Evolutionary conservation across 2,113 vertebrate genomes (phyloP), one percentile per base, ranked within the genome.

Genomic region (Cygnus buccinator): DNA sequence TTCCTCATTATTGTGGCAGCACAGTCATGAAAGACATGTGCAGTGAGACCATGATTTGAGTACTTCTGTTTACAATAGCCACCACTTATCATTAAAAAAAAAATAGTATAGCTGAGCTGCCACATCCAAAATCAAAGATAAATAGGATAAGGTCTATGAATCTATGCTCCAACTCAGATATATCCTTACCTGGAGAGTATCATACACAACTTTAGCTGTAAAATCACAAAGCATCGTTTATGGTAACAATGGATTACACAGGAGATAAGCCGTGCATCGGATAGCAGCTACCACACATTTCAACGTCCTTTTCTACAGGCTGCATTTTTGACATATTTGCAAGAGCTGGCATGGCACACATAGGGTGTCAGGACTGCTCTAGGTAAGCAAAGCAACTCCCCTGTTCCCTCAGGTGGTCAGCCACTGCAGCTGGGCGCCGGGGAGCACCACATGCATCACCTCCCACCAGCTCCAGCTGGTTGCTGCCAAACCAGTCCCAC

Each of bases 61-160:
- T 75, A 73, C 95, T 96, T 97, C 95, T 97, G 95, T 97, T 97
- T 97, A 95, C 96, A 96, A 81, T 82, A 91, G 96, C 91, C 95
- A 93, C 96, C 77, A 97, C 96, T 97, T 95, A 96, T 97, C 95
- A 93, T 89, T 90, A 52, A 55, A 79, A 81, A 57, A 55, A 57
- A 55, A 73, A 81, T 65, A 44, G 87, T 43, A 80, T 8, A 76
- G 93, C 85, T 37, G 31, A 96, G 95, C 90, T 78, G 73, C 74
- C 52, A 3, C 1, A 3, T 50, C 84, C 90, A 90, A 96, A 93
- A 90, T 66, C 81, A 77, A 83, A 84, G 93, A 84, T 66, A 96
- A 96, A 92, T 46, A 81, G 94, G 87, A 74, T 61, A 39, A 95
- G 35, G 83, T 26, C 84, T 55, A 28, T n/a, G 54, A 94, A 92